These are phyloP conservation scores for Heteromormyrus szaboi DNA, from an alignment of 2,797 vertebrate species.

Conservation along the genomic window DNA sequence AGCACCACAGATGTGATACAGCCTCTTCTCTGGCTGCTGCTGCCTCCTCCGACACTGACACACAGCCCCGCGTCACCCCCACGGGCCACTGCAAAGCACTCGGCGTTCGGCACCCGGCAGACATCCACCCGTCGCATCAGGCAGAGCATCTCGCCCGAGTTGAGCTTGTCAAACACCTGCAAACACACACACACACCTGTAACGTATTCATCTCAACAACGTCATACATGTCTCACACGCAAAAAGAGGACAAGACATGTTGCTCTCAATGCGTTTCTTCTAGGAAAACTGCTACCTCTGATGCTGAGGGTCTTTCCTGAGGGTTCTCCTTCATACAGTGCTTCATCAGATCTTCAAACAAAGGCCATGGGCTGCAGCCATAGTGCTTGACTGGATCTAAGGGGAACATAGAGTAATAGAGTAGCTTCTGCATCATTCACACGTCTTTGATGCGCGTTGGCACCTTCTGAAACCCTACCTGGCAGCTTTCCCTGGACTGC, in stretches of 20 bases:
- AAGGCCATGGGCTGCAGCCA: slow-evolving; percentile 80
- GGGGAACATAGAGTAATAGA: slow-evolving; percentile 1
- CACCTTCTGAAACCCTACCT: slow-evolving; percentile 55
- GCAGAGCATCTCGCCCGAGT: slow-evolving; percentile 80
- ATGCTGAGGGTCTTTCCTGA: slow-evolving; percentile 83
- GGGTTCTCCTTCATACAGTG: slow-evolving; percentile 84
- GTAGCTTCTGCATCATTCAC: not conserved
- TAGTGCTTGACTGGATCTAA: slow-evolving; percentile 90
- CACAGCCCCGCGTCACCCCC: slow-evolving; percentile 42
- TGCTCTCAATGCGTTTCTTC: not conserved
- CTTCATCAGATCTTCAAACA: slow-evolving; percentile 81
- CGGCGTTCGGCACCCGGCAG: slow-evolving; percentile 54
- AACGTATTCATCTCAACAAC: not conserved
- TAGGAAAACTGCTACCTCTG: slow-evolving; percentile 62
- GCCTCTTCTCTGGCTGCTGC: slow-evolving; percentile 65
- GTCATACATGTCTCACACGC: not conserved
- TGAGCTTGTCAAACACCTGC: slow-evolving; percentile 84
- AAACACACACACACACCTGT: slow-evolving; percentile 12
- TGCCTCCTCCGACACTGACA: slow-evolving; percentile 82
- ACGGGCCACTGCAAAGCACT: slow-evolving; percentile 69
- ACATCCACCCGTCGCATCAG: slow-evolving; percentile 71
- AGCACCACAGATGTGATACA: slow-evolving; percentile 72
- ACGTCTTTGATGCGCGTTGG: not conserved
- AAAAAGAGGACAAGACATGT: not conserved
- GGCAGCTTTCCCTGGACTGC: slow-evolving; percentile 87